Conservation (phyloP, 2,113 vertebrate genomes). For the Cairina moschata region DNA sequence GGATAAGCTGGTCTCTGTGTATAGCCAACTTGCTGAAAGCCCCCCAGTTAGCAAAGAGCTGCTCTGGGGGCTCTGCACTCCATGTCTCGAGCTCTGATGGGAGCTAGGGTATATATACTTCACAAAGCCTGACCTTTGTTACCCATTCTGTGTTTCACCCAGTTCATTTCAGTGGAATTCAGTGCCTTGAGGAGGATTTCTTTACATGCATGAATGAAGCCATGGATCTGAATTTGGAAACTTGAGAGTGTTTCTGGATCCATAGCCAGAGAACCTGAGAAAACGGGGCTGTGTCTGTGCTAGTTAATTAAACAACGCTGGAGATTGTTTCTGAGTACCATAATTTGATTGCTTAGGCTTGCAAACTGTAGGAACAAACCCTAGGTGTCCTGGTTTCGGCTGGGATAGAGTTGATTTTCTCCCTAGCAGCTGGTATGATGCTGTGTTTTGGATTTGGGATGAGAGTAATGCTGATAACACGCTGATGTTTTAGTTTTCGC, state of each 20-base stretch:
- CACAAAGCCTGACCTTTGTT: background rate
- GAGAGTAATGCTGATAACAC: background rate
- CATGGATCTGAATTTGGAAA: background rate
- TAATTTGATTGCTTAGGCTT: fast-evolving
- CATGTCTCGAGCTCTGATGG: background rate
- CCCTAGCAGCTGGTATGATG: background rate
- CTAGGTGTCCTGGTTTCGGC: background rate
- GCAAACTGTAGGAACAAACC: background rate
- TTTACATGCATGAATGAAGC: background rate
- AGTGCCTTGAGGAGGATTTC: background rate
- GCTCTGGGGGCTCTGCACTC: background rate
- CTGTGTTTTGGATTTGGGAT: background rate
- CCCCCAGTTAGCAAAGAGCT: background rate
- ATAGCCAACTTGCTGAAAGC: background rate
- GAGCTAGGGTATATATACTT: background rate
- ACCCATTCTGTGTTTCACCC: background rate
- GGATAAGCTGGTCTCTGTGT: background rate
- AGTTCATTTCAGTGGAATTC: background rate
- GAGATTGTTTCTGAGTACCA: background rate
- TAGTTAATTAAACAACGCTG: background rate
- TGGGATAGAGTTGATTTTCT: background rate
- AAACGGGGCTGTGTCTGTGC: background rate
- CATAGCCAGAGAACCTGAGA: background rate
- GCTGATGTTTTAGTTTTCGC: background rate
- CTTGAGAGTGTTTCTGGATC: background rate